Evolutionary conservation across 2,113 vertebrate genomes (phyloP).

Genomic region (Pitta sordida): DNA sequence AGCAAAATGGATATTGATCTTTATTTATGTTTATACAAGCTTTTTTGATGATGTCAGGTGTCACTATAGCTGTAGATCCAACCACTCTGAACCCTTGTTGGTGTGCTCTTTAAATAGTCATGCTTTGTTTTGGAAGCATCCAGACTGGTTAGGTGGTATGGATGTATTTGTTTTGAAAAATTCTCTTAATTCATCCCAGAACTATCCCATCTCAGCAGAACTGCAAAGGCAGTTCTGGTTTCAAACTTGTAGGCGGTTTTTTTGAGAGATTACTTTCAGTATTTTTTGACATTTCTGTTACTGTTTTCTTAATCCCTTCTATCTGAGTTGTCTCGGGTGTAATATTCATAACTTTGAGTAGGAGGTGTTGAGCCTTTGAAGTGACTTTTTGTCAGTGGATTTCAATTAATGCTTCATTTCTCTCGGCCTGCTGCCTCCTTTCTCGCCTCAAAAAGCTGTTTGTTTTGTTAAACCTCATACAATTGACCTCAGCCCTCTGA

Average conservation of each 20-base stretch:
- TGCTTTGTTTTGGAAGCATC: background rate
- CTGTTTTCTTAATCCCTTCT: background rate
- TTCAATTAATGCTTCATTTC: background rate
- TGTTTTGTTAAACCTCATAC: background rate
- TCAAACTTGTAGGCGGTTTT: background rate
- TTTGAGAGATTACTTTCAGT: background rate
- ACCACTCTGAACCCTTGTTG: background rate
- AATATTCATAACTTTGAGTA: background rate
- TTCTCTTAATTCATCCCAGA: background rate
- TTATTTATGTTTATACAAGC: background rate
- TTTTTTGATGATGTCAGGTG: background rate
- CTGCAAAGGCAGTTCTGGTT: background rate
- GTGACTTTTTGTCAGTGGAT: background rate
- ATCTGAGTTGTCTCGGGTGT: background rate
- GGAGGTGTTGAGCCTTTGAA: background rate
- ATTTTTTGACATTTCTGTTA: background rate
- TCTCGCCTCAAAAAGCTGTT: background rate
- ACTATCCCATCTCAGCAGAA: background rate
- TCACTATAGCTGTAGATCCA: background rate
- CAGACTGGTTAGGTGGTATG: background rate
- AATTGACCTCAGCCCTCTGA: fast-evolving
- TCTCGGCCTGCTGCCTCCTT: background rate
- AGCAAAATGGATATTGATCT: background rate
- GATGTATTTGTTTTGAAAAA: background rate
- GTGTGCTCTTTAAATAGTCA: background rate